phyloP scores from a whole-genome alignment of 2,888 invertebrate genomes.

The Eutolmus rufibarbis region DNA sequence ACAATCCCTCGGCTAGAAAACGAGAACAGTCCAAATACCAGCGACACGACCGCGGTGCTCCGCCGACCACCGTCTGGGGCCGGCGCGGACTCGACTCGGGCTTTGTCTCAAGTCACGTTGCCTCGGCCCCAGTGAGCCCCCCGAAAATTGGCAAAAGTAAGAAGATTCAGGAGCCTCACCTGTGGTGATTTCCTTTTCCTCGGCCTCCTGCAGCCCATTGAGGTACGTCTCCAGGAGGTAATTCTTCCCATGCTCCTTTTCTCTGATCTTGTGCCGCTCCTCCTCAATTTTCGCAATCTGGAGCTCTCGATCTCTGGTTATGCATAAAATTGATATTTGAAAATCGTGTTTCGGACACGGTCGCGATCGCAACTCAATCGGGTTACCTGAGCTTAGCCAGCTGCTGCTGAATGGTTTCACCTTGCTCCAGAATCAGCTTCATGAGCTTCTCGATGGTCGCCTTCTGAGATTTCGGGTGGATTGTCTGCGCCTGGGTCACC shows the following conservation, averaged over 20 bases:
- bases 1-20: background rate
- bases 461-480: constrained; percentile 58
- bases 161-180: constrained; percentile 65
- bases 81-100: background rate
- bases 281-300: constrained; percentile 81
- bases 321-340: constrained; percentile 33
- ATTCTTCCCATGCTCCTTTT: constrained; percentile 79
- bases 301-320: constrained; percentile 73
- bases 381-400: constrained; percentile 59
- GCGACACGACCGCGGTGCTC: background rate
- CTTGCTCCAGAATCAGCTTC: constrained; percentile 68
- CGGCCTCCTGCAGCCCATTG: constrained; percentile 66
- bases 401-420: constrained; percentile 66
- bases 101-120: constrained; percentile 44
- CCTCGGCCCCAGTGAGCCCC: constrained; percentile 13
- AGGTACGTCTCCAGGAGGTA: constrained; percentile 81
- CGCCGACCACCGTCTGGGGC: background rate
- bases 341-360: constrained; percentile 11
- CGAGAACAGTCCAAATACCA: constrained; percentile 17
- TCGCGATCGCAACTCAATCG: background rate
- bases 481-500: constrained; percentile 56
- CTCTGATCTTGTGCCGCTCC: constrained; percentile 75
- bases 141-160: background rate
- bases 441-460: constrained; percentile 64
- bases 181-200: constrained; percentile 52